Evolutionary conservation across 2,888 invertebrate species (phyloP).

Genomic region (Conops quadrifasciatus): DNA sequence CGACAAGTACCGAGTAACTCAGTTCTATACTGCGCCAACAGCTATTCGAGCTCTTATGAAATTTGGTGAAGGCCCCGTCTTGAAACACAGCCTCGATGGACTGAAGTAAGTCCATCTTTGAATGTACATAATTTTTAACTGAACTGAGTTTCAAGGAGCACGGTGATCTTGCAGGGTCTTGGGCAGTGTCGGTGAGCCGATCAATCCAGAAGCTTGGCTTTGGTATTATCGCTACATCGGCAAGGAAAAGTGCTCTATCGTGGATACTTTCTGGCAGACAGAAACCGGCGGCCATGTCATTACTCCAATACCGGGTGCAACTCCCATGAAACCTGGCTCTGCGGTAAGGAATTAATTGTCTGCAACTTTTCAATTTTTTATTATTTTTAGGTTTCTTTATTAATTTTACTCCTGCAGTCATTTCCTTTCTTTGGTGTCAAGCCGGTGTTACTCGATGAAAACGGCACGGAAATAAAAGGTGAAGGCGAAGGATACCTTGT

Average conservation of each 20-base stretch:
- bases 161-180: conserved; percentile 74
- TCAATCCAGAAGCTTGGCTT: conserved; percentile 97
- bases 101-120: conserved; percentile 60
- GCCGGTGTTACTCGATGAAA: conserved; percentile 86
- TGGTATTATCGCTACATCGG: conserved; percentile 93
- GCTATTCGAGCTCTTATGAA: conserved; percentile 97
- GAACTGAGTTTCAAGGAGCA: conserved; percentile 17
- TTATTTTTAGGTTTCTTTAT: not conserved
- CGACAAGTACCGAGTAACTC: conserved; percentile 92
- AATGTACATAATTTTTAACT: not conserved
- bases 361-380: not conserved
- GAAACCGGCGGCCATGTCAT: conserved; percentile 98
- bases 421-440: conserved; percentile 98
- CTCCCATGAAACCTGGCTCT: conserved; percentile 97
- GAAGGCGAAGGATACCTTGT: conserved; percentile 95
- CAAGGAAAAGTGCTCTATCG: conserved; percentile 85
- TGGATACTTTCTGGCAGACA: conserved; percentile 99
- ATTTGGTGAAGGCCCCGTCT: conserved; percentile 86
- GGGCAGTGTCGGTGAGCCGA: conserved; percentile 98
- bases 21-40: conserved; percentile 99
- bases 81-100: conserved; percentile 69
- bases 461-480: conserved; percentile 84
- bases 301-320: conserved; percentile 94
- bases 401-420: conserved; percentile 69
- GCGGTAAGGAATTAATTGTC: conserved; percentile 74